Evolutionary conservation across 2,113 vertebrate genomes (phyloP), one percentile per base, ranked within the genome.

Genomic region (Scomber colias): DNA sequence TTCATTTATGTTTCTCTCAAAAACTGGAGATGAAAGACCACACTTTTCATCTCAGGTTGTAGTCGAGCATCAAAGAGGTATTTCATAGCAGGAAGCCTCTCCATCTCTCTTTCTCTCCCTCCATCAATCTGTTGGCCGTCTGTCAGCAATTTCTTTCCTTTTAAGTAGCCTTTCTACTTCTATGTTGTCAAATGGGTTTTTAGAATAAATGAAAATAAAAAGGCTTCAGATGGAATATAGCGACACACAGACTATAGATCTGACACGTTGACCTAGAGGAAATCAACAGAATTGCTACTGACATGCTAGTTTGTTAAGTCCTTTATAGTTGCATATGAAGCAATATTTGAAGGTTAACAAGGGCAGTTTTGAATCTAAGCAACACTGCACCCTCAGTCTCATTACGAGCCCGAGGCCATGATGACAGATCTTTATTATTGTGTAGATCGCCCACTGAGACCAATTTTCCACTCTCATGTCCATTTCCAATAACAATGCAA

Each of bases 21-120:
- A 27, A 86, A 80, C 64, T 63, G 60, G 45, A 84, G 86, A 86
- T 90, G 77, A 93, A 92, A 89, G 88, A 35, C 15, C 31, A 0
- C 40, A 85, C 77, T 57, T 90, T 87, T 90, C 66, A 90, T 90
- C 75, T 82, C 83, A 86, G 76, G 85, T 87, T 82, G 61, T 76
- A 70, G 56, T 46, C 51, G 88, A 45, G 77, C 88, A 90, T 93
- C 89, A 93, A 93, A 94, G 86, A 75, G 57, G 65, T n/a, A 54
- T 78, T 82, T 77, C 62, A 77, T 75, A 84, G 78, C 71, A 66
- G 75, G 71, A 77, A 30, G 27, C 48, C 31, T 71, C 56, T 72
- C 60, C 54, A 27, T 27, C 50, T 11, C 17, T 75, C 77, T 48
- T 45, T 48, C 55, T 50, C 55, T 73, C 68, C n/a, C 24, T 56